A percentile compares a stretch with the other conserved stretches of the same genome.
Evolutionary conservation across 2,113 vertebrate genomes (phyloP).

Genomic region (Pomatostomus ruficeps): DNA sequence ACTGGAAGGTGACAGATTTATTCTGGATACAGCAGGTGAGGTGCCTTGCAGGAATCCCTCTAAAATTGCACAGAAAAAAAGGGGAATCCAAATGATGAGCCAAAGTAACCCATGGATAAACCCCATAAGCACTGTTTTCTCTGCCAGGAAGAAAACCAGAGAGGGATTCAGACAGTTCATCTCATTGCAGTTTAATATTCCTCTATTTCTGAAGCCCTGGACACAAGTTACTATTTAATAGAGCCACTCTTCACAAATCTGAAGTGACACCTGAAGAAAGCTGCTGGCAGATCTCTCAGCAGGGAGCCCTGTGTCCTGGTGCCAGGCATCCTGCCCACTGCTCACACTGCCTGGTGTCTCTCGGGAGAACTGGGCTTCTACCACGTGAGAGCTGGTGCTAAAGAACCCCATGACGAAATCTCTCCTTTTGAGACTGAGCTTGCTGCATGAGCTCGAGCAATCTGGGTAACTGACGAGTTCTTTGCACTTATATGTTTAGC

Average conservation of each 20-base stretch:
- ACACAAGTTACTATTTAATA: background rate
- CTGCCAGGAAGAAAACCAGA: background rate
- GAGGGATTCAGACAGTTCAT: background rate
- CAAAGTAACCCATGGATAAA: background rate
- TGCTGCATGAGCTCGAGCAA: background rate
- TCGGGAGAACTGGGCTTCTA: background rate
- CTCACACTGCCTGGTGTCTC: background rate
- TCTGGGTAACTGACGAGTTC: background rate
- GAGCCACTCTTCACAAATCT: background rate
- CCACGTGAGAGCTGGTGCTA: accelerated
- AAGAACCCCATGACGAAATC: background rate
- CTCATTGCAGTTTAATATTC: background rate
- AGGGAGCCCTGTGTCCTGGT: background rate
- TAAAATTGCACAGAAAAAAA: background rate
- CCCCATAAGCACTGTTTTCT: background rate
- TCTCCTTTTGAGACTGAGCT: background rate
- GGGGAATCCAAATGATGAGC: background rate
- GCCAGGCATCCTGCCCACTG: background rate
- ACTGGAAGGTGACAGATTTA: background rate
- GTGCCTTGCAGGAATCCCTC: background rate
- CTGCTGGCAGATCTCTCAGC: background rate
- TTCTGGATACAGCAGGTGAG: background rate
- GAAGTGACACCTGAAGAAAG: background rate
- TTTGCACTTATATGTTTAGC: background rate
- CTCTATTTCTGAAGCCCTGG: background rate